Conservation (phyloP, 2,797 vertebrate genomes). For the Coranthus polyacanthus region DNA sequence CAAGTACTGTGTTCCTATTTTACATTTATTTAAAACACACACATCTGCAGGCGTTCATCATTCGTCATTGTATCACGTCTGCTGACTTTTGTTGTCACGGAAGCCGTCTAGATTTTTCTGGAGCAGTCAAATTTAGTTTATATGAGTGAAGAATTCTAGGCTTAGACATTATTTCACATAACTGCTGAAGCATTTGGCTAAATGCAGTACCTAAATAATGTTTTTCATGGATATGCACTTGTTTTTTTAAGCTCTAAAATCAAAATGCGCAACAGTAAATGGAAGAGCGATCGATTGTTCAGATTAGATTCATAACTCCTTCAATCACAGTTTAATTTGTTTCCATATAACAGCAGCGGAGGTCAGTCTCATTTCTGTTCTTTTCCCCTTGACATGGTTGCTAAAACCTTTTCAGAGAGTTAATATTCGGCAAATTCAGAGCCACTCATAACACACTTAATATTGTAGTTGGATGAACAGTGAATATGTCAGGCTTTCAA, state of each 20-base stretch:
- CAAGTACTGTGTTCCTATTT: neutral
- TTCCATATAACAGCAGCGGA: neutral
- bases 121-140: too few relatives aligned
- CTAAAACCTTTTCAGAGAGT: slow-evolving; percentile 18
- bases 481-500: slow-evolving; percentile 47
- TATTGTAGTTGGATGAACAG: slow-evolving; percentile 46
- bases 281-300: too few relatives aligned
- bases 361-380: neutral
- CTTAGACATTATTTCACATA: too few relatives aligned
- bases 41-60: neutral
- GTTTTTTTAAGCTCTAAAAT: too few relatives aligned
- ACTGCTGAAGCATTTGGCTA: too few relatives aligned
- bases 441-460: slow-evolving; percentile 32
- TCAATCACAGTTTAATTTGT: too few relatives aligned
- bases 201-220: too few relatives aligned
- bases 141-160: too few relatives aligned
- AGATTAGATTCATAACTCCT: too few relatives aligned
- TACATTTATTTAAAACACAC: neutral
- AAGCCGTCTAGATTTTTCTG: too few relatives aligned
- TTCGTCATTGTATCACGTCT: neutral
- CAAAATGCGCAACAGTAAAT: too few relatives aligned
- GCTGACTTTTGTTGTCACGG: neutral
- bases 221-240: too few relatives aligned
- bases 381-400: neutral
- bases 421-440: slow-evolving; percentile 22